A percentile compares a stretch with the other conserved stretches of the same genome.
phyloP scores from a whole-genome alignment of 2,888 invertebrate genomes.

The Ennomos fuscantarius region DNA sequence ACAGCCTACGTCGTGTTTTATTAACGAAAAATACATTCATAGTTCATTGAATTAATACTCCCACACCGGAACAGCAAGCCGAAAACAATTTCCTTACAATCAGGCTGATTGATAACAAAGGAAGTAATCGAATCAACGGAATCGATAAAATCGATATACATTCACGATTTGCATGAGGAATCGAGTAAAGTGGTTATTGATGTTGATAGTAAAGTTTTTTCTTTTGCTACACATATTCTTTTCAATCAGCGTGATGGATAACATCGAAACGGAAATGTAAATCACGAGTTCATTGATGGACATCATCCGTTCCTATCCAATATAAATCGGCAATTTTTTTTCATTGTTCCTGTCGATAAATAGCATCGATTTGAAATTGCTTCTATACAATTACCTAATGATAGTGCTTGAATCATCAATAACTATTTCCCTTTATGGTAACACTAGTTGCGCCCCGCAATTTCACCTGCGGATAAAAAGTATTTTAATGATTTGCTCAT shows the following conservation, averaged over 20 bases:
- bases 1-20: background rate
- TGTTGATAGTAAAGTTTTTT: slow-evolving; percentile 7
- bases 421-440: too few relatives aligned
- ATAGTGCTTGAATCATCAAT: too few relatives aligned
- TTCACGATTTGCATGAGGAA: slow-evolving; percentile 32
- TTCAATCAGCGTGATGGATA: slow-evolving; percentile 32
- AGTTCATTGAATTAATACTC: slow-evolving; percentile 1
- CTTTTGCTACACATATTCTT: too few relatives aligned
- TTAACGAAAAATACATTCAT: slow-evolving; percentile 3
- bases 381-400: too few relatives aligned
- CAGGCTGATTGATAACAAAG: slow-evolving; percentile 28
- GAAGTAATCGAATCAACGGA: slow-evolving; percentile 20
- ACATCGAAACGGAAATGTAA: background rate
- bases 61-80: slow-evolving; percentile 10
- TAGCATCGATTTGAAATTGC: too few relatives aligned
- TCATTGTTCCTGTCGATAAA: too few relatives aligned
- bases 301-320: too few relatives aligned
- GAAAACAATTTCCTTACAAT: slow-evolving; percentile 27
- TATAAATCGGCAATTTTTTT: too few relatives aligned
- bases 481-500: too few relatives aligned
- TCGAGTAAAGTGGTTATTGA: slow-evolving; percentile 13
- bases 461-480: too few relatives aligned
- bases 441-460: too few relatives aligned
- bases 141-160: slow-evolving; percentile 20
- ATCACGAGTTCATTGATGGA: too few relatives aligned